These are phyloP conservation scores for Octonoba sinensis DNA, from an alignment of 2,888 invertebrate species.

Conservation along the genomic window DNA sequence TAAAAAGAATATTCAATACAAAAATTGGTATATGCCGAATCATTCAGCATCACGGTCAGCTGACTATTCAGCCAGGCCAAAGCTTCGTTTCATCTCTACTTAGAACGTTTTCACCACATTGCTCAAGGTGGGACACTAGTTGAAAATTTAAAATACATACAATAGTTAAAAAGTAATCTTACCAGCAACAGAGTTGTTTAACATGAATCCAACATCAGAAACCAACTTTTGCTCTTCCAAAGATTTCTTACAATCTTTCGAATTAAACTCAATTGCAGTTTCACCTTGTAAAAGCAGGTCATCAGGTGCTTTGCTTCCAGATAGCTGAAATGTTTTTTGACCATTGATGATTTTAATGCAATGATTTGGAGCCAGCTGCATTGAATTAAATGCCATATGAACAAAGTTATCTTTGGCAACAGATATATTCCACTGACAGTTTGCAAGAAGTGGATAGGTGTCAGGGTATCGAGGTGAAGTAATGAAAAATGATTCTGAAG, in stretches of 20 bases:
- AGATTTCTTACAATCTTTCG: constrained; percentile 22
- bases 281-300: constrained; percentile 35
- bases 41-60: too few relatives aligned
- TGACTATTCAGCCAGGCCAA: too few relatives aligned
- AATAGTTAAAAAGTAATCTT: constrained; percentile 4
- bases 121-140: too few relatives aligned
- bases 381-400: constrained; percentile 32
- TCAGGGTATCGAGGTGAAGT: constrained; percentile 53
- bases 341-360: constrained; percentile 21
- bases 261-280: constrained; percentile 33
- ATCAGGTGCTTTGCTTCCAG: constrained; percentile 4
- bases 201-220: constrained; percentile 36
- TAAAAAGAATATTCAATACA: too few relatives aligned
- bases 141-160: too few relatives aligned
- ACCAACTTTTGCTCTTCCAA: background rate
- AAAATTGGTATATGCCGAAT: too few relatives aligned
- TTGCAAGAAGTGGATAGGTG: constrained; percentile 50
- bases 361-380: constrained; percentile 42
- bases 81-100: too few relatives aligned
- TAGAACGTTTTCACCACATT: too few relatives aligned
- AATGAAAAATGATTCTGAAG: constrained; percentile 6
- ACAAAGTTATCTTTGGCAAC: constrained; percentile 22
- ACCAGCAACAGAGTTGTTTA: constrained; percentile 52
- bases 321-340: background rate
- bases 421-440: constrained; percentile 38